Evolutionary conservation across 1,140 invertebrate genomes (phyloP), one percentile per base, ranked within the genome.

Genomic region (Gerris buenoi): DNA sequence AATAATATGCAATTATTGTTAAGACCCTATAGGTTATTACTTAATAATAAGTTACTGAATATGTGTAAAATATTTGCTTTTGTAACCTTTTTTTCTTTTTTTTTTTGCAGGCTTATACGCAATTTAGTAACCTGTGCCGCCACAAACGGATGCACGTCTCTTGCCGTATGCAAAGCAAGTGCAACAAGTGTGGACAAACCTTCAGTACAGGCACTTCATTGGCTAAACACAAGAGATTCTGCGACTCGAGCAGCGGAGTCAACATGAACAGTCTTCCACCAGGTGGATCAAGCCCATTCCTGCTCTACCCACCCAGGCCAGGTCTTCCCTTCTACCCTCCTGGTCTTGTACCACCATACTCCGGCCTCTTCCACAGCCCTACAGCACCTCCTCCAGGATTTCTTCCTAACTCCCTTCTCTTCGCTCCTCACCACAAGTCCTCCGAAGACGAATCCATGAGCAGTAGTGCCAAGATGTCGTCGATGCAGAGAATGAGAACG

Each of bases 101-200:
- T 13, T 60, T 25, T 10, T 86, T 87, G 67, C 89, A 93, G 84
- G 87, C 95, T 1, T 99, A 99, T 81, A 99, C 97, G 0, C 97
- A 99, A 80, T 99, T 99, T 78, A 98, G 96, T 15, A 99, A 99
- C 77, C 82, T 99, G 71, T 99, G 97, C 76, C 88, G 97, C 23
- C 97, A 99, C 80, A 98, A 97, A 76, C 91, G 97, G 69, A 98
- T 98, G 93, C 97, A 99, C 79, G 88, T 88, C 18, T 88, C 91
- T 74, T 93, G 91, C 75, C 86, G 91, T 71, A 87, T 87, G 78
- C 84, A 90, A 76, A 90, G 92, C 70, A 92, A 94, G 79, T 97
- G 95, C 79, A 84, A 83, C 71, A 94, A 95, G 82, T 98, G 95
- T 76, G 86, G 87, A 10, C 90, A 96, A 74, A 87, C 88, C 22